Evolutionary conservation across 2,888 invertebrate genomes (phyloP).

Genomic region (Melinaea marsaeus): DNA sequence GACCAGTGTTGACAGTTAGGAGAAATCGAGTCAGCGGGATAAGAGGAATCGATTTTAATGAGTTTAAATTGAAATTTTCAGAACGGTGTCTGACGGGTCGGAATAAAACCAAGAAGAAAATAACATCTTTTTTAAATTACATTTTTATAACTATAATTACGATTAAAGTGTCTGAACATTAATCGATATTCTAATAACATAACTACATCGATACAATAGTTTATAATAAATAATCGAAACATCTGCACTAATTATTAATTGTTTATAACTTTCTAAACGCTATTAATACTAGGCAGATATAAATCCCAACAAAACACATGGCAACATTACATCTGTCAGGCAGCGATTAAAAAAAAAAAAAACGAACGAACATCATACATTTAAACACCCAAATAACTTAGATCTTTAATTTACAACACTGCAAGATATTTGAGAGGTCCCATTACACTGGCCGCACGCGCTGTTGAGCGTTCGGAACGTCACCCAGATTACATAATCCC

Average conservation of each 20-base stretch:
- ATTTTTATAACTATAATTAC: no score
- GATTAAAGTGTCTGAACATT: no score
- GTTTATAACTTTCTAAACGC: conserved; percentile 25
- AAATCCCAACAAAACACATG: conserved; percentile 62
- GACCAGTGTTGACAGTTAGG: conserved; percentile 37
- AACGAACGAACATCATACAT: conserved; percentile 61
- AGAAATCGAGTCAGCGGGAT: conserved; percentile 31
- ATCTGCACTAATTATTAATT: conserved; percentile 17
- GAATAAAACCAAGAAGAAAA: conserved; percentile 18
- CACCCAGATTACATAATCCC: conserved; percentile 36
- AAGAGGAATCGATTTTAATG: conserved; percentile 25
- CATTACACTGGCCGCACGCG: conserved; percentile 10
- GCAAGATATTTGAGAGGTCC: background rate
- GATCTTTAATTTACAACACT: background rate
- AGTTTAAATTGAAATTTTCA: conserved; percentile 25
- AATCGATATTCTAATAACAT: background rate
- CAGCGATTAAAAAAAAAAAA: conserved; percentile 59
- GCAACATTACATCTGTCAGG: conserved; percentile 73
- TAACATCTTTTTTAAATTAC: background rate
- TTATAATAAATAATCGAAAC: background rate
- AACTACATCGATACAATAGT: conserved; percentile 1
- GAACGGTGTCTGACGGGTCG: conserved; percentile 25
- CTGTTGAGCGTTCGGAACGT: conserved; percentile 18
- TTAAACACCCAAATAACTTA: conserved; percentile 34
- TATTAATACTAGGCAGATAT: conserved; percentile 39